Conservation (phyloP, 1,140 invertebrate species). For the Ips nitidus region DNA sequence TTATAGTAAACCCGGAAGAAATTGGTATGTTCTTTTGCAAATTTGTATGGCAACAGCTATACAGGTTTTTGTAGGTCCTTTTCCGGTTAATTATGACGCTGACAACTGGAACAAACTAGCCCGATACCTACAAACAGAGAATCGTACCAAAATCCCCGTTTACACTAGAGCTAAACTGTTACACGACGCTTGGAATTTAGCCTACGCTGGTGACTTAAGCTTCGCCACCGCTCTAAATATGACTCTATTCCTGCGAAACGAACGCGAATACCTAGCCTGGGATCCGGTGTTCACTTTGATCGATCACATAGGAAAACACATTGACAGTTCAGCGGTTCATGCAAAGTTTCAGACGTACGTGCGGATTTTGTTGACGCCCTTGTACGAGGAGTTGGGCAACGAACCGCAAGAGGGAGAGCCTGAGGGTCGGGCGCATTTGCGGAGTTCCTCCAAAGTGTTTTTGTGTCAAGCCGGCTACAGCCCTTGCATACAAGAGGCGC, state of each 20-base stretch:
- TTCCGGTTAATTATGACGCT: slow-evolving; percentile 78
- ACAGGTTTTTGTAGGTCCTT: slow-evolving; percentile 63
- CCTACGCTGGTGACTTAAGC: slow-evolving; percentile 72
- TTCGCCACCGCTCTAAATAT: slow-evolving; percentile 72
- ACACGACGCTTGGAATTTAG: slow-evolving; percentile 78
- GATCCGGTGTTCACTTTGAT: slow-evolving; percentile 77
- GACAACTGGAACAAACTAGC: slow-evolving; percentile 77
- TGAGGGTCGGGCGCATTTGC: slow-evolving; percentile 62
- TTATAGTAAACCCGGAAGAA: slow-evolving; percentile 79
- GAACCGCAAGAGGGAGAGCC: slow-evolving; percentile 58
- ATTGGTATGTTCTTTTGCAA: slow-evolving; percentile 59
- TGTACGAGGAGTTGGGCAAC: slow-evolving; percentile 64
- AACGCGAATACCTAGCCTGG: slow-evolving; percentile 74
- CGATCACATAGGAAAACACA: slow-evolving; percentile 71
- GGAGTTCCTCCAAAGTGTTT: slow-evolving; percentile 64
- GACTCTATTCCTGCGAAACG: slow-evolving; percentile 70
- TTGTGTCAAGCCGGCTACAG: slow-evolving; percentile 71
- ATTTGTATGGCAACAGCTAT: not conserved
- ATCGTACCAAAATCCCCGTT: slow-evolving; percentile 63
- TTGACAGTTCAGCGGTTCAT: slow-evolving; percentile 64
- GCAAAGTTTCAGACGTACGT: slow-evolving; percentile 72
- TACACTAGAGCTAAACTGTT: slow-evolving; percentile 72
- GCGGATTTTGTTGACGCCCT: slow-evolving; percentile 61
- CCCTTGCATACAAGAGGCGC: slow-evolving; percentile 69
- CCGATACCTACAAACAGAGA: slow-evolving; percentile 59